These are phyloP conservation scores for Bombycilla garrulus DNA, from an alignment of 2,113 vertebrate species.

Conservation along the genomic window DNA sequence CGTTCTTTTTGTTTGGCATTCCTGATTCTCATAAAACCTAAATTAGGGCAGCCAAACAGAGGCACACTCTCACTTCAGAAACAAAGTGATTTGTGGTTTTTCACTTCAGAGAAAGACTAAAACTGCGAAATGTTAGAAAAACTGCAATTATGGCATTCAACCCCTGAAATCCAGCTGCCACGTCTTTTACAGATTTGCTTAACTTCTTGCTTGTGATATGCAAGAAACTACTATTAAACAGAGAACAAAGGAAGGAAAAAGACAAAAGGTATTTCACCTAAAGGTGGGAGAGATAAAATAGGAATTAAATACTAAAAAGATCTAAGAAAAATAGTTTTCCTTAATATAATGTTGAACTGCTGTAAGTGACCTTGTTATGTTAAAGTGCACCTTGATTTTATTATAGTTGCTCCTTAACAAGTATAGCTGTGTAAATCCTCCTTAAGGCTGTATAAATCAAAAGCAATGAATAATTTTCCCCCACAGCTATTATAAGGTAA, in stretches of 20 bases:
- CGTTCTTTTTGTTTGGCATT: not conserved
- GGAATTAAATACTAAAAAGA: not conserved
- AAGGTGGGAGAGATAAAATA: not conserved
- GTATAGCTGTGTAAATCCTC: too few relatives aligned
- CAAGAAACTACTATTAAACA: slow-evolving; percentile 30
- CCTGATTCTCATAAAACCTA: not conserved
- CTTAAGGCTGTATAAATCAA: not conserved
- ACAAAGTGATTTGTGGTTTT: not conserved
- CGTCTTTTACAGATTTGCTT: not conserved
- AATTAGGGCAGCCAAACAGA: not conserved
- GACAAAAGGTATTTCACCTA: not conserved
- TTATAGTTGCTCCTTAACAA: not conserved
- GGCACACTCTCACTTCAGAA: not conserved
- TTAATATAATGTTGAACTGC: not conserved
- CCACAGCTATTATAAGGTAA: not conserved
- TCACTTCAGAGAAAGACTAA: not conserved
- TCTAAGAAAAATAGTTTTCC: not conserved
- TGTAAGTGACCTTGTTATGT: not conserved
- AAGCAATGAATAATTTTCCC: not conserved
- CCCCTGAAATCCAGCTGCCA: slow-evolving; percentile 22
- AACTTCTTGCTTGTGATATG: not conserved
- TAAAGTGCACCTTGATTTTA: not conserved
- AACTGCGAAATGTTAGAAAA: not conserved
- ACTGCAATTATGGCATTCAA: not conserved
- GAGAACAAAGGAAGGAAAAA: not conserved